Evolutionary conservation across 2,888 invertebrate species (phyloP).

Genomic region (Heliconius charithonia): DNA sequence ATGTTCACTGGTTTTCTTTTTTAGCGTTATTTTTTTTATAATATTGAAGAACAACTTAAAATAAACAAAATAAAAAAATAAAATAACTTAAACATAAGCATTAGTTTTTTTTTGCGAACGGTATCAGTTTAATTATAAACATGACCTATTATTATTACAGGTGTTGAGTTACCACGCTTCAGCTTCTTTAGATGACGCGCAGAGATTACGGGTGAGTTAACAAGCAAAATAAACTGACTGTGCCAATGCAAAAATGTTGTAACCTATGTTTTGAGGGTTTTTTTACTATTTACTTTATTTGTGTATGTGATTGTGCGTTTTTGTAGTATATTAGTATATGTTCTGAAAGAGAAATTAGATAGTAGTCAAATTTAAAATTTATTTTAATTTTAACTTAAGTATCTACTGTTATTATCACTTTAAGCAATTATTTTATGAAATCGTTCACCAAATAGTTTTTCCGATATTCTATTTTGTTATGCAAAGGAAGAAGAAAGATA

Average conservation of each 20-base stretch:
- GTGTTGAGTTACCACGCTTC: constrained; percentile 97
- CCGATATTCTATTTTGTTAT: too few species aligned
- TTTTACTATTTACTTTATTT: not conserved
- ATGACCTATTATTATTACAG: constrained; percentile 58
- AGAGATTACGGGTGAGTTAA: constrained; percentile 90
- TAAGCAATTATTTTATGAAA: too few species aligned
- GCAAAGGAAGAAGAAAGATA: too few species aligned
- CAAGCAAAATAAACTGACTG: constrained; percentile 7
- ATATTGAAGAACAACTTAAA: not conserved
- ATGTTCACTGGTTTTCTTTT: too few species aligned
- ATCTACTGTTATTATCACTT: too few species aligned
- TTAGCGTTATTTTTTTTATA: not conserved
- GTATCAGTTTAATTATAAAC: constrained; percentile 12
- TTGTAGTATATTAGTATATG: not conserved
- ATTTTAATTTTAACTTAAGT: too few species aligned
- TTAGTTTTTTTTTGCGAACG: not conserved
- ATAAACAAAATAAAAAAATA: too few species aligned
- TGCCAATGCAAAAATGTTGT: not conserved
- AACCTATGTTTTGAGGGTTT: not conserved
- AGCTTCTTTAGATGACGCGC: constrained; percentile 94
- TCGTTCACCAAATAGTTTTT: too few species aligned
- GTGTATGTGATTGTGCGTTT: not conserved
- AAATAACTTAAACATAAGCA: not conserved
- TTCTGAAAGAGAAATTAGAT: not conserved
- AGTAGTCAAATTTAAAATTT: too few species aligned